Conservation (phyloP, 2,113 vertebrate species). For the Paramormyrops kingsleyae region DNA sequence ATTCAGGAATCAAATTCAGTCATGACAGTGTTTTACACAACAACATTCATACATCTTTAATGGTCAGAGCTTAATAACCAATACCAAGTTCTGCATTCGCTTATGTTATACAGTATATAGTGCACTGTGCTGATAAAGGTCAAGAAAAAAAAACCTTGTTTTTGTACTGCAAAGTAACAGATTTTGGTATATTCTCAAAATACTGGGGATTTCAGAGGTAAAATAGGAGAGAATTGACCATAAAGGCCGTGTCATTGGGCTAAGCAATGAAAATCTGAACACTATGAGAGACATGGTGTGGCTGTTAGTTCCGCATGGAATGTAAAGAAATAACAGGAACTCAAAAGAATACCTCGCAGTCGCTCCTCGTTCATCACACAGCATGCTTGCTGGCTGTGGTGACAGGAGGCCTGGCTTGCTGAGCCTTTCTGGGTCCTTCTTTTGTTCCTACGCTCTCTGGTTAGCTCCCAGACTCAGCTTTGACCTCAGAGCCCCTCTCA, state of each 20-base stretch:
- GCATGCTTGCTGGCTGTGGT: not conserved
- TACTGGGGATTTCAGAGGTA: not conserved
- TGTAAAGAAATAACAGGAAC: not conserved
- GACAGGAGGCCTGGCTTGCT: not conserved
- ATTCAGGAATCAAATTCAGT: not conserved
- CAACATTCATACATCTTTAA: not conserved
- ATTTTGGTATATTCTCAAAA: not conserved
- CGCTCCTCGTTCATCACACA: not conserved
- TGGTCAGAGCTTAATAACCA: not conserved
- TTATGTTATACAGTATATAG: not conserved
- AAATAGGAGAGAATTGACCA: not conserved
- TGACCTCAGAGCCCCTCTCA: not conserved
- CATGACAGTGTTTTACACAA: not conserved
- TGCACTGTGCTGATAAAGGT: not conserved
- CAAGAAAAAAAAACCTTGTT: not conserved
- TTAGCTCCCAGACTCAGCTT: not conserved
- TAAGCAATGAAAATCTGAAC: not conserved
- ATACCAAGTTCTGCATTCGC: not conserved
- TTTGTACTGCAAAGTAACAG: not conserved
- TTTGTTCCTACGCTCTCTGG: too few relatives aligned
- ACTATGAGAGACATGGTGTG: not conserved
- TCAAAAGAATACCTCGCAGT: not conserved
- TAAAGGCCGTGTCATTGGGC: not conserved
- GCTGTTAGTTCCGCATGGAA: not conserved
- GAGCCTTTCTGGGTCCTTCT: not conserved